phyloP scores from a whole-genome alignment of 2,888 invertebrate genomes.

The Drosophila borealis region DNA sequence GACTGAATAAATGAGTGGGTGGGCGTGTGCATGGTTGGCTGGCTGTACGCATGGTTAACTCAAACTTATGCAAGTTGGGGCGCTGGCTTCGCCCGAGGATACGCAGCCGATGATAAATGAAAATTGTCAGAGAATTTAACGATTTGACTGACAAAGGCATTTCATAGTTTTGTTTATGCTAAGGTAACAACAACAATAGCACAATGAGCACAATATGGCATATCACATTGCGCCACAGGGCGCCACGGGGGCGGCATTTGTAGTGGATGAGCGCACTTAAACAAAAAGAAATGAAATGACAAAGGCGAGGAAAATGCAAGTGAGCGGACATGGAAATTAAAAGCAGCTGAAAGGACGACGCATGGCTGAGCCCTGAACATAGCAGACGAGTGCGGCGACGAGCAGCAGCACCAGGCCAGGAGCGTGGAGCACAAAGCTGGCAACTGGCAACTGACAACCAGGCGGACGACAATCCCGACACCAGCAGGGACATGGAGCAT shows the following conservation, averaged over 20 bases:
- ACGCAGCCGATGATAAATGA: conserved; percentile 65
- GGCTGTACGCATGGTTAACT: conserved; percentile 32
- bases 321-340: conserved; percentile 62
- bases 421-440: conserved; percentile 5
- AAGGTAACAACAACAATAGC: conserved; percentile 29
- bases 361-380: conserved; percentile 48
- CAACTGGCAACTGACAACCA: conserved; percentile 16
- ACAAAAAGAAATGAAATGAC: conserved; percentile 56
- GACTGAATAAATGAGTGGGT: conserved; percentile 11
- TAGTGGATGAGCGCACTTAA: conserved; percentile 64
- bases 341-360: conserved; percentile 58
- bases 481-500: conserved; percentile 33
- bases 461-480: conserved; percentile 17
- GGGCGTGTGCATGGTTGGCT: conserved; percentile 12
- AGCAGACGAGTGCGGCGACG: background rate
- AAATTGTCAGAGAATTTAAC: conserved; percentile 74
- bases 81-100: conserved; percentile 18
- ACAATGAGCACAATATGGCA: conserved; percentile 22
- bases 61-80: conserved; percentile 59
- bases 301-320: conserved; percentile 66
- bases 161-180: conserved; percentile 76
- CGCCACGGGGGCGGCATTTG: conserved; percentile 22
- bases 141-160: conserved; percentile 77
- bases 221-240: conserved; percentile 5
- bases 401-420: conserved; percentile 3